Evolutionary conservation across 2,888 invertebrate species (phyloP).

Genomic region (Cylloceria caligata): DNA sequence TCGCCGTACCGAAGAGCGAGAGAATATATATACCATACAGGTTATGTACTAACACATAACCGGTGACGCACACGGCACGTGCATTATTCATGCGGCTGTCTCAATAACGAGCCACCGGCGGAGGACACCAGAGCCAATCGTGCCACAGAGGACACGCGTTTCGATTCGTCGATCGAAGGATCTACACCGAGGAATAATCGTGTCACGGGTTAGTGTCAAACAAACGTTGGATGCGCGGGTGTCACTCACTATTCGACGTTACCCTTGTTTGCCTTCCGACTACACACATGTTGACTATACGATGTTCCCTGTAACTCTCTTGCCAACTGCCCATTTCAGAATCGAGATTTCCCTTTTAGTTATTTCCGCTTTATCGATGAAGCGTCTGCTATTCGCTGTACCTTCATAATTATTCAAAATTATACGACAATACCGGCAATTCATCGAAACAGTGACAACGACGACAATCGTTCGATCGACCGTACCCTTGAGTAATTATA

Average conservation of each 20-base stretch:
- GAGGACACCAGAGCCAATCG: conserved; percentile 18
- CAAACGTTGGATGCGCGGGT: conserved; percentile 5
- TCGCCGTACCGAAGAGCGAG: conserved; percentile 1
- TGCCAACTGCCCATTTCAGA: not conserved
- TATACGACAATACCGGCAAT: conserved; percentile 35
- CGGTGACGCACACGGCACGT: conserved; percentile 55
- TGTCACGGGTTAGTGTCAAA: conserved; percentile 53
- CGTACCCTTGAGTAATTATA: conserved; percentile 25
- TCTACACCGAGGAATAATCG: conserved; percentile 46
- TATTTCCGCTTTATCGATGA: conserved; percentile 52
- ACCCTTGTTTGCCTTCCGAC: conserved; percentile 5
- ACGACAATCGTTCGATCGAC: too few species aligned
- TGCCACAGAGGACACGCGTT: not conserved
- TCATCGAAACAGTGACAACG: not conserved
- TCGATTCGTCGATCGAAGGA: conserved; percentile 38
- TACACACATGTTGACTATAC: not conserved
- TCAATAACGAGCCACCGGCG: conserved; percentile 54
- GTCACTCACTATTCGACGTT: conserved; percentile 26
- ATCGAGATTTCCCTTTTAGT: conserved; percentile 49
- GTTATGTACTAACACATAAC: not conserved
- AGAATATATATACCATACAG: not conserved
- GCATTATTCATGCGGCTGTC: conserved; percentile 63
- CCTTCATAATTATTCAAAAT: conserved; percentile 39
- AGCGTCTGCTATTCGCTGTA: conserved; percentile 19
- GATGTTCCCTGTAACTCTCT: conserved; percentile 13